phyloP scores from a whole-genome alignment of 2,888 invertebrate species.

The Beris morrisii region DNA sequence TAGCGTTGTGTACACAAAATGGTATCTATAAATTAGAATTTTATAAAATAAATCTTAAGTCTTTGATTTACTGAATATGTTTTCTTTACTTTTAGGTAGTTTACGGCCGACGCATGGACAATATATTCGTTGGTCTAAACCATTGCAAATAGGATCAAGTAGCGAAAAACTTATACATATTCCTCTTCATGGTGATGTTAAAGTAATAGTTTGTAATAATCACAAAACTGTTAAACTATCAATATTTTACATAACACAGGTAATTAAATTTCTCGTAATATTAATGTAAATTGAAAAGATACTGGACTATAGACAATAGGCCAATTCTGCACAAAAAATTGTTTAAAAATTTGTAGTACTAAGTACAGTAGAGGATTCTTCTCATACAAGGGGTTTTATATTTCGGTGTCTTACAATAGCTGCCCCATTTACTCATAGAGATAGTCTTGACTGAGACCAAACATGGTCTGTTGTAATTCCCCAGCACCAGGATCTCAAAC shows the following conservation, averaged over 20 bases:
- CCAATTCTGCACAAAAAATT: no score
- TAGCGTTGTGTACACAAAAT: constrained; percentile 46
- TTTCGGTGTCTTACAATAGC: no score
- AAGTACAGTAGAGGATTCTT: no score
- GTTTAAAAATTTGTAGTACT: no score
- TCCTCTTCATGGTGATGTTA: constrained; percentile 63
- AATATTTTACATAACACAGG: constrained; percentile 51
- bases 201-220: constrained; percentile 53
- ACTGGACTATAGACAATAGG: no score
- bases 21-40: constrained; percentile 44
- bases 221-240: constrained; percentile 50
- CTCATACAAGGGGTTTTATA: no score
- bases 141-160: constrained; percentile 57
- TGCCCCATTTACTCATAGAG: no score
- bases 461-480: no score
- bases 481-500: no score
- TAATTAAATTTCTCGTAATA: constrained; percentile 33
- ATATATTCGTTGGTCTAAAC: constrained; percentile 58
- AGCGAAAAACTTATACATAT: constrained; percentile 63
- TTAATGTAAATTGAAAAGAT: no score
- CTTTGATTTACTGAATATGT: background rate
- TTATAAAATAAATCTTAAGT: background rate
- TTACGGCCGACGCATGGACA: background rate
- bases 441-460: no score
- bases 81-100: no score